A percentile compares a stretch with the other conserved stretches of the same genome.
These are phyloP conservation scores for Leptopilina drosophilae DNA, from an alignment of 2,888 invertebrate genomes.

Conservation along the genomic window DNA sequence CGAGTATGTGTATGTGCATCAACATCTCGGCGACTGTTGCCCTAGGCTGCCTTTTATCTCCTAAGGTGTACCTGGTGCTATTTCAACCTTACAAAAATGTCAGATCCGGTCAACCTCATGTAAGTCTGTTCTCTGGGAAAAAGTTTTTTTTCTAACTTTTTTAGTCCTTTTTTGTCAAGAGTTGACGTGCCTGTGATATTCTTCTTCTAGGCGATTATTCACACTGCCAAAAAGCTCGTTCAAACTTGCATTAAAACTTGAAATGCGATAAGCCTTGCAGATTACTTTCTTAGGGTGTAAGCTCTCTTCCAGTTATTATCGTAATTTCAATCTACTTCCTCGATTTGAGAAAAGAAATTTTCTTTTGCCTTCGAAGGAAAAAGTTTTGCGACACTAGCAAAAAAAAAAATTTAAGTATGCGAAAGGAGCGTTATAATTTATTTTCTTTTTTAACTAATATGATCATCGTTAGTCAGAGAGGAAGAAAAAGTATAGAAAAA, in stretches of 20 bases:
- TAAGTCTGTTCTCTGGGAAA: slow-evolving; percentile 16
- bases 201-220: slow-evolving; percentile 6
- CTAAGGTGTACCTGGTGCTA: slow-evolving; percentile 87
- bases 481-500: too few relatives aligned
- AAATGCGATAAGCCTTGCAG: slow-evolving; percentile 9
- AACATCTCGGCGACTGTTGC: slow-evolving; percentile 87
- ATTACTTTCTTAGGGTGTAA: slow-evolving; percentile 3
- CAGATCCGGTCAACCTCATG: slow-evolving; percentile 77
- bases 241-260: slow-evolving; percentile 28
- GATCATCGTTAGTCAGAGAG: too few relatives aligned
- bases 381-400: too few relatives aligned
- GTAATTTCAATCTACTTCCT: not conserved
- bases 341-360: not conserved
- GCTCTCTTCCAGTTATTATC: not conserved
- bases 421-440: too few relatives aligned
- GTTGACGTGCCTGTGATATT: slow-evolving; percentile 20
- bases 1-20: slow-evolving; percentile 87
- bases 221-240: not conserved
- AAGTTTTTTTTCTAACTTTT: not conserved
- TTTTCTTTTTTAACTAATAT: too few relatives aligned
- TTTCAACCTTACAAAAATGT: slow-evolving; percentile 90
- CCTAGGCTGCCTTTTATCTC: slow-evolving; percentile 85
- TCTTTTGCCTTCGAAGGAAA: not conserved
- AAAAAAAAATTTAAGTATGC: too few relatives aligned
- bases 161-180: not conserved